Evolutionary conservation across 2,797 vertebrate genomes (phyloP).

Genomic region (Amblyraja radiata): DNA sequence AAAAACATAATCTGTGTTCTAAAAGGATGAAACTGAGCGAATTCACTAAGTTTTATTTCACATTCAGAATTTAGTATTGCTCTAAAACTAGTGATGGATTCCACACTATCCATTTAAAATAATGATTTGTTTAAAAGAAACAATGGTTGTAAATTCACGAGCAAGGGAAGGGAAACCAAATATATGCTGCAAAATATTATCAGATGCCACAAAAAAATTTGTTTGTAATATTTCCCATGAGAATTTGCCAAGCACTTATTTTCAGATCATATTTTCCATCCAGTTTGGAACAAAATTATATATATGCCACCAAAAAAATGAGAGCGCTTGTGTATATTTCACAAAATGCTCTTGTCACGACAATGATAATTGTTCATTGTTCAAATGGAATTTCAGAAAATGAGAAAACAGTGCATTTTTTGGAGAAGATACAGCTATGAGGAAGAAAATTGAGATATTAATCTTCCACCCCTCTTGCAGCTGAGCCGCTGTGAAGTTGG

Average conservation of each 20-base stretch:
- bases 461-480: not conserved
- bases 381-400: not conserved
- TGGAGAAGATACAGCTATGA: not conserved
- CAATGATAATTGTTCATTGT: not conserved
- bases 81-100: not conserved
- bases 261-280: not conserved
- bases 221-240: not conserved
- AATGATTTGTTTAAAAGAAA: not conserved
- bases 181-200: not conserved
- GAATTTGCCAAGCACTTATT: not conserved
- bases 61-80: not conserved
- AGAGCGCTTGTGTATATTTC: not conserved
- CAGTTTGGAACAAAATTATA: not conserved
- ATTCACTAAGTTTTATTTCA: not conserved
- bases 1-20: not conserved
- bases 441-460: not conserved
- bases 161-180: not conserved
- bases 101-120: not conserved
- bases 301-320: too few relatives aligned
- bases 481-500: not conserved
- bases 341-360: not conserved
- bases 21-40: not conserved
- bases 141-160: not conserved
- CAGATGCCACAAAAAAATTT: not conserved
- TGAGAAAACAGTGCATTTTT: not conserved